Evolutionary conservation across 2,888 invertebrate genomes (phyloP).

Genomic region (Gastracanthus pulcherrimus): DNA sequence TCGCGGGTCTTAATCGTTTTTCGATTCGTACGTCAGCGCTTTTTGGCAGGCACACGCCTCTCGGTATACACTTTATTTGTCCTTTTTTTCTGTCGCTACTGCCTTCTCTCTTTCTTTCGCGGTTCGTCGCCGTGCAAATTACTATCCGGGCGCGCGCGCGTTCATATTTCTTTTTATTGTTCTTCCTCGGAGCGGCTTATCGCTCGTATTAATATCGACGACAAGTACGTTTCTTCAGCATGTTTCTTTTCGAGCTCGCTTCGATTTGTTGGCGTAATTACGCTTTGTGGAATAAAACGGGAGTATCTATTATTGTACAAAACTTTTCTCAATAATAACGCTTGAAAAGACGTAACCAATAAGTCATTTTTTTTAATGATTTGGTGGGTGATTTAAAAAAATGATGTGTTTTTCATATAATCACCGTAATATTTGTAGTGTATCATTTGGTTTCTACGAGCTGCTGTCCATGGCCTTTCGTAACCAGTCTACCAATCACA

Average conservation of each 20-base stretch:
- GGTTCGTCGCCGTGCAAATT: conserved; percentile 3
- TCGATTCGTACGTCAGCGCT: conserved; percentile 5
- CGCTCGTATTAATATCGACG: not conserved
- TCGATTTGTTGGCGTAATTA: not conserved
- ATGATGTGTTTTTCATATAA: too few relatives aligned
- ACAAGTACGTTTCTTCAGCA: not conserved
- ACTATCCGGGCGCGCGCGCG: not conserved
- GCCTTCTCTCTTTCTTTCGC: not conserved
- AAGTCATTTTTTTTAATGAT: too few relatives aligned
- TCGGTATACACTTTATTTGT: not conserved
- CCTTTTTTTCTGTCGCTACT: not conserved
- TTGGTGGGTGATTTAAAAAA: too few relatives aligned
- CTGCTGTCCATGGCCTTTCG: too few relatives aligned
- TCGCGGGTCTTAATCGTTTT: conserved; percentile 29
- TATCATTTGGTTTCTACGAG: too few relatives aligned
- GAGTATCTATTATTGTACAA: not conserved
- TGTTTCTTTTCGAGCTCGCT: not conserved
- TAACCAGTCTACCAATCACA: too few relatives aligned
- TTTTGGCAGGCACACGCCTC: not conserved
- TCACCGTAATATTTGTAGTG: too few relatives aligned
- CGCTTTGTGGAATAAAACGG: not conserved
- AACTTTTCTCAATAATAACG: too few relatives aligned
- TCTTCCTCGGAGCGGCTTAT: not conserved
- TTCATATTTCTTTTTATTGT: not conserved
- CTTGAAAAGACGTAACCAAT: too few relatives aligned